Conservation (phyloP, 2,113 vertebrate species). For the Lepisosteus osseus region DNA sequence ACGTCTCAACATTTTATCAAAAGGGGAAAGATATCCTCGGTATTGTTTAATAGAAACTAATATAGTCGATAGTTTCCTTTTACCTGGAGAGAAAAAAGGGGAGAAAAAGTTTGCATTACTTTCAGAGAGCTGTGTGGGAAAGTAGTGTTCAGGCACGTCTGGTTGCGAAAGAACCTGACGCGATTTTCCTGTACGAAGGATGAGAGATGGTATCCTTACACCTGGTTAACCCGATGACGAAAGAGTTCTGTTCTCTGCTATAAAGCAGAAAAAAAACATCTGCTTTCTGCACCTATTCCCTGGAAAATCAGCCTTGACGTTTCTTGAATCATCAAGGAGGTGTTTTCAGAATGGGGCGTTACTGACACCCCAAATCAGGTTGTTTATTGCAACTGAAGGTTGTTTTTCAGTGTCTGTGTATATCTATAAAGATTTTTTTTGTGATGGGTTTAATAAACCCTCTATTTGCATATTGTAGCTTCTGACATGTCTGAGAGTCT, state of each 20-base stretch:
- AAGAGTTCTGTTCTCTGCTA: conserved; percentile 42
- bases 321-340: too few species aligned
- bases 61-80: too few species aligned
- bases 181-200: not conserved
- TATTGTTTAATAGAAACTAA: too few species aligned
- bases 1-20: too few species aligned
- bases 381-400: not conserved
- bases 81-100: too few species aligned
- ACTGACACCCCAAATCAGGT: too few species aligned
- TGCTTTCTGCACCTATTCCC: conserved; percentile 26
- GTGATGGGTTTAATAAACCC: not conserved
- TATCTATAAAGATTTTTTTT: not conserved
- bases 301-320: not conserved
- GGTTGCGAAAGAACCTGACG: too few species aligned
- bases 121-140: too few species aligned
- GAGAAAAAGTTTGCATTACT: too few species aligned
- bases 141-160: too few species aligned
- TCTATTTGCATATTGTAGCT: not conserved
- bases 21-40: too few species aligned
- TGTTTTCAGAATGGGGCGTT: too few species aligned
- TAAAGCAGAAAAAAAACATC: conserved; percentile 30
- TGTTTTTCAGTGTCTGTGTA: not conserved
- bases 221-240: conserved; percentile 43
- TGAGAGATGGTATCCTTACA: conserved; percentile 34
- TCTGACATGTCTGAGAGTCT: conserved; percentile 24